phyloP scores from a whole-genome alignment of 2,797 vertebrate species.

The Balearica regulorum region DNA sequence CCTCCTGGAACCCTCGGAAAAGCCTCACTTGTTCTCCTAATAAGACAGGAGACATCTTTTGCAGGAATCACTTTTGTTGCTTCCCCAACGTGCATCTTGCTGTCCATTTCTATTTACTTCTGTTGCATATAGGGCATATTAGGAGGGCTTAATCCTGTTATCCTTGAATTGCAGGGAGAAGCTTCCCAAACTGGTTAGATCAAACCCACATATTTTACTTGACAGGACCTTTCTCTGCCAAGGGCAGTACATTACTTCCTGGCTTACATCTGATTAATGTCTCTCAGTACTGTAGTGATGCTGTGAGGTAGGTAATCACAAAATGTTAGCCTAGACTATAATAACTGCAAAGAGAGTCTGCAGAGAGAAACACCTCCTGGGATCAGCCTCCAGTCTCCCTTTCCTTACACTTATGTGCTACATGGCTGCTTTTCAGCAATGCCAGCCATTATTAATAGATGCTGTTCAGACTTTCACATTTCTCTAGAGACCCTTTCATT shows the following conservation, averaged over 20 bases:
- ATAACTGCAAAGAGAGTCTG: background rate
- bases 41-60: background rate
- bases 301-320: background rate
- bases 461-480: background rate
- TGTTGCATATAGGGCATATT: background rate
- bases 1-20: background rate
- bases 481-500: background rate
- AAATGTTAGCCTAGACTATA: background rate
- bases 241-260: background rate
- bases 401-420: background rate
- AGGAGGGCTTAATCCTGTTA: background rate
- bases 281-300: background rate
- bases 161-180: background rate
- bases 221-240: background rate
- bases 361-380: background rate
- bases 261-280: background rate
- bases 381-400: background rate
- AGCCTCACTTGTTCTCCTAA: background rate
- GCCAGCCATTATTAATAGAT: background rate
- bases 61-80: background rate
- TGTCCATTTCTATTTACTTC: background rate
- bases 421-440: background rate
- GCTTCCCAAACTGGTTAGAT: background rate
- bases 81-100: background rate
- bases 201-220: background rate